Base-by-base conservation (phyloP, 2,888 invertebrate species). In the Nomada ferruginata region DNA sequence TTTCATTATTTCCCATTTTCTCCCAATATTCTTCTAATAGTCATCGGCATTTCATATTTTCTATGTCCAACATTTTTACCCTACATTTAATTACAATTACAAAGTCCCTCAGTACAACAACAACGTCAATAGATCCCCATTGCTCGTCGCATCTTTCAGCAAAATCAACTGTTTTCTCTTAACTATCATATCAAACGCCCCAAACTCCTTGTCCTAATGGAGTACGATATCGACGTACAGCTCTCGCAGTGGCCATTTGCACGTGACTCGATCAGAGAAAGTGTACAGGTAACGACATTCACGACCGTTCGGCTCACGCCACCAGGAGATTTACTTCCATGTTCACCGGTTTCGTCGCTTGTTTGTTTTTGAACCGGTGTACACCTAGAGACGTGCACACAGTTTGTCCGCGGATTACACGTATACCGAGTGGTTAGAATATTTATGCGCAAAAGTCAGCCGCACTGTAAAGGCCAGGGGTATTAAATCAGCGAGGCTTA, bases 231-330 rank as follows among this genome's bases (percentile, higher is more conserved):
- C 81, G 73, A 60, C 59, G 50, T 53, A 57, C 13, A 18, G 26
- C 70, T 71, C 74, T 75, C 53, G 61, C 50, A 79, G 73, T 57
- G 75, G 74, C 57, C 50, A 53, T 70, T 70, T 64, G 77, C 81
- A 85, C 86, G 83, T 85, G 85, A 86, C 79, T 77, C 60, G 65
- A 85, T 80, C 71, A 72, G 86, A 85, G 87, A 87, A 87, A 87
- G 87, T 83, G 77, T 59, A 72, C 76, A 60, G 15, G 29, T 65
- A 82, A 84, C 76, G 76, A 83, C 72, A 70, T 80, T 76, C 75
- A 52, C 64, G 60, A 79, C 29, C 70, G 61, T 64, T 86, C 70
- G 52, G 53, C 79, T 55, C 76, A 36, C 64, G 60, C 74, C 65
- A 65, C 59, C 64, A 26, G 29, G 26, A 81, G 74, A 70, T 74